Base-by-base conservation (phyloP, 1,140 invertebrate genomes). In the Lasaia peninsularis region DNA sequence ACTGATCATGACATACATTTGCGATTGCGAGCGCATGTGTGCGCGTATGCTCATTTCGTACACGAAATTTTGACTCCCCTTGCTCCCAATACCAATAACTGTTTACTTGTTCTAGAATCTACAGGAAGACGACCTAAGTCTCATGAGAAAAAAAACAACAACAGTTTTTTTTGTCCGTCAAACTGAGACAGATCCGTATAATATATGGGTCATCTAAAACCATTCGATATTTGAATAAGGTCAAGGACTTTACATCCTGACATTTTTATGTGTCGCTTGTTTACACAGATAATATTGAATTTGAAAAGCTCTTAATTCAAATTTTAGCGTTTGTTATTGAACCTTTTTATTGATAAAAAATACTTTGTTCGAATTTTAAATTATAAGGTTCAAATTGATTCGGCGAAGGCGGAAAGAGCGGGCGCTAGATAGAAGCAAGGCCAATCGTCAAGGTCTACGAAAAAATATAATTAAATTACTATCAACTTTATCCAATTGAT, bases 1-100 rank as follows among this genome's bases (percentile, higher is more conserved):
- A 88, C 78, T 86, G 81, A 85, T 85, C 85, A 88, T 88, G 85
- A 86, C 85, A 85, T 64, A 88, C 81, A 80, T 88, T 78, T 58
- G 58, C 75, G 84, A 82, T 85, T 84, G 78, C 80, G 74, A 64
- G 67, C 63, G 73, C 62, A 62, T 70, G 75, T 75, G 73, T 67
- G 73, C 69, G 65, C 62, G 60, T 60, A 72, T 65, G 69, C 70
- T 71, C 58, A 59, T 70, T 73, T 73, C 65, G 62, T 78, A 72
- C 71, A 75, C 76, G 61, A 79, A 78, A 71, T 79, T 80, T 72
- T 62, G 58, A 63, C 66, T 63, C 57, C 58, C 60, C 60, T 60
- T 20, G 34, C 57, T 54, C 48, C 49, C 56, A 12, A 32, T 56
- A 50, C 21, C 57, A 58, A 59, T 62, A 72, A 59, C 59, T 65